phyloP scores from a whole-genome alignment of 2,113 vertebrate species.

The Brienomyrus brachyistius region DNA sequence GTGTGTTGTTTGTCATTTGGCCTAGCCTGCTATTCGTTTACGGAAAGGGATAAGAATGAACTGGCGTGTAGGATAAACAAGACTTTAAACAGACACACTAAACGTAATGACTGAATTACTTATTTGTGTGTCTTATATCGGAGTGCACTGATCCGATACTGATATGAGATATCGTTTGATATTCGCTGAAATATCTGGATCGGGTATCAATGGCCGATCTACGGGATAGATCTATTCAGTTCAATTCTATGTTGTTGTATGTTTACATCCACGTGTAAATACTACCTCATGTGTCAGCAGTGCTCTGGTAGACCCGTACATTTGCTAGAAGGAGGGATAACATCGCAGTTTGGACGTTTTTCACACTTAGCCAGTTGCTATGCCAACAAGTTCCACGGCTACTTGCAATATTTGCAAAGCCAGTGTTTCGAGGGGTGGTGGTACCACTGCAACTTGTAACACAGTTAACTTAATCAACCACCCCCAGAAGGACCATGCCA shows the following conservation, averaged over 20 bases:
- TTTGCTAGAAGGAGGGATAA: neutral
- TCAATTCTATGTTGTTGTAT: neutral
- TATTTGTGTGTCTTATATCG: neutral
- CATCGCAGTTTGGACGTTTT: neutral
- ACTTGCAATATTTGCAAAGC: neutral
- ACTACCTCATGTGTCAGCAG: neutral
- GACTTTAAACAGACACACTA: neutral
- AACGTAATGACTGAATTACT: neutral
- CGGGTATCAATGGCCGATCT: neutral
- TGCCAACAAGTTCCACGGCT: neutral
- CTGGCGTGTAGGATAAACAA: neutral
- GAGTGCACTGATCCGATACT: neutral
- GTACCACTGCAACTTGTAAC: neutral
- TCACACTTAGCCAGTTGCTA: neutral
- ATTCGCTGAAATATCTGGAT: neutral
- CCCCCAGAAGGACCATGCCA: neutral
- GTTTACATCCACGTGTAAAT: neutral
- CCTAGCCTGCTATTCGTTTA: neutral
- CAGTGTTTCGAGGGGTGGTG: neutral
- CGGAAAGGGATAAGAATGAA: neutral
- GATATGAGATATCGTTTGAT: neutral
- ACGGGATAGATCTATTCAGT: neutral
- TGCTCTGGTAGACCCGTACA: neutral
- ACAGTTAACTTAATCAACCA: neutral
- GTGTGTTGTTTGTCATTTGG: neutral